Conservation (phyloP, 2,797 vertebrate species). For the Clamator glandarius region DNA sequence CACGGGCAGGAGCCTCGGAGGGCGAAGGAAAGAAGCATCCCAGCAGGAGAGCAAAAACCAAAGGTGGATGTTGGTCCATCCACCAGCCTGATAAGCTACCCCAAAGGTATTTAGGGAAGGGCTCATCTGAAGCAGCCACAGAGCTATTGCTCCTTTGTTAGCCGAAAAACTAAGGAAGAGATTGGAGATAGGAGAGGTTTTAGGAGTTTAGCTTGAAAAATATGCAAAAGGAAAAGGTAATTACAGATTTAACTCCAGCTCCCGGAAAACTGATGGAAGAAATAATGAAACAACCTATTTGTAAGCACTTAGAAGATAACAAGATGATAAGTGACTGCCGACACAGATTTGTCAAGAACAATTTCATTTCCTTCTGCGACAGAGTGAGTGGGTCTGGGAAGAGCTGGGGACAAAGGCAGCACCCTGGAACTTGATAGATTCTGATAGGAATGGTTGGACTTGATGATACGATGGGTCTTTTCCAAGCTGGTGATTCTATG, state of each 20-base stretch:
- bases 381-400: conserved; percentile 40
- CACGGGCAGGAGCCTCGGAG: neutral
- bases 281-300: conserved; percentile 65
- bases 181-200: neutral
- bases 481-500: no score
- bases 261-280: conserved; percentile 55
- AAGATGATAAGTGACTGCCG: conserved; percentile 66
- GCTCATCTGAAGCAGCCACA: neutral
- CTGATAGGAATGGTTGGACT: no score
- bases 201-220: neutral
- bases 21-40: neutral
- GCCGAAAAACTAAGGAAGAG: neutral
- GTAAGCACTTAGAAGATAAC: conserved; percentile 66
- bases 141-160: neutral
- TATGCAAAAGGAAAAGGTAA: neutral
- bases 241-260: neutral
- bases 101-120: neutral
- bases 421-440: conserved; percentile 36
- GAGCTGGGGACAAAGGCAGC: conserved; percentile 14
- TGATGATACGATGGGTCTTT: no score
- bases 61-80: neutral
- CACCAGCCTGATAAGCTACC: neutral
- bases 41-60: neutral
- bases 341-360: conserved; percentile 63
- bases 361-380: conserved; percentile 55